These are phyloP conservation scores for Galerucella nymphaeae DNA, from an alignment of 2,888 invertebrate genomes.

Conservation along the genomic window DNA sequence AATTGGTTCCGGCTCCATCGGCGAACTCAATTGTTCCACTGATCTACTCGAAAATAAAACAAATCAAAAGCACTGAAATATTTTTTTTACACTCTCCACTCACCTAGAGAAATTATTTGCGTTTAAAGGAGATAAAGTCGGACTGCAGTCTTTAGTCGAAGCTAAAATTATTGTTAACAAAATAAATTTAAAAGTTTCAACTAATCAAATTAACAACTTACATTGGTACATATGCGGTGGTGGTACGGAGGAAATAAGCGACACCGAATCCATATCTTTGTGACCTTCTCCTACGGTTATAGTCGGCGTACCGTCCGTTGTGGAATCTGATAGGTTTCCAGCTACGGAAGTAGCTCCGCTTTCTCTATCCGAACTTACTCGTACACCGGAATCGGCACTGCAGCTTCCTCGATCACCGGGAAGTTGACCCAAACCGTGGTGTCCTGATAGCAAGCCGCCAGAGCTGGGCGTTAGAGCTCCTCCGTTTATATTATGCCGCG, in stretches of 20 bases:
- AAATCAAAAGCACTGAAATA: too few relatives aligned
- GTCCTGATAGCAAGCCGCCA: constrained; percentile 66
- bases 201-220: constrained; percentile 61
- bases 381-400: constrained; percentile 87
- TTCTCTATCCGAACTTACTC: constrained; percentile 85
- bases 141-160: constrained; percentile 86
- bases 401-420: constrained; percentile 83
- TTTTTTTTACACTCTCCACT: constrained; percentile 70
- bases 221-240: constrained; percentile 77
- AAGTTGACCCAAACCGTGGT: constrained; percentile 66
- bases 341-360: constrained; percentile 86
- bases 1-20: constrained; percentile 74
- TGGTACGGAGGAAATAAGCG: constrained; percentile 77
- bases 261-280: constrained; percentile 77
- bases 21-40: constrained; percentile 86
- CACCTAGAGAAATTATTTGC: constrained; percentile 81
- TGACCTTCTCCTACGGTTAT: constrained; percentile 71
- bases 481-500: constrained; percentile 69
- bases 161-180: constrained; percentile 64
- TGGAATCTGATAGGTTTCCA: constrained; percentile 83
- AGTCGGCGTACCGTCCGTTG: constrained; percentile 78
- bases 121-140: constrained; percentile 84
- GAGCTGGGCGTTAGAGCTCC: constrained; percentile 73
- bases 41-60: constrained; percentile 65
- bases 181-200: too few relatives aligned